Base-by-base conservation (phyloP, 2,888 invertebrate species). In the Ochropacha duplaris region DNA sequence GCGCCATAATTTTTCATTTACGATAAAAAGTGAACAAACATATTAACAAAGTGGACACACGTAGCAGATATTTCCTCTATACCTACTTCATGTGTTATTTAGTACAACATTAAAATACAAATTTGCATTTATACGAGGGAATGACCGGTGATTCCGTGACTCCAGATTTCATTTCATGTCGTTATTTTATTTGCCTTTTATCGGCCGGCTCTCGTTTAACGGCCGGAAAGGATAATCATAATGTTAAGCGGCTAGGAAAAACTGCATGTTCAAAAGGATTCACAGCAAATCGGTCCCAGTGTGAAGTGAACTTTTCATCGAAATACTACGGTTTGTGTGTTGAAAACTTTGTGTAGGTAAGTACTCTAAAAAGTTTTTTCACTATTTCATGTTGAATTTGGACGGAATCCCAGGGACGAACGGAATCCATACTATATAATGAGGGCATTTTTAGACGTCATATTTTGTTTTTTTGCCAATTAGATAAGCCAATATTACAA, bases 161-260 rank as follows among this genome's bases (percentile, higher is more conserved):
- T 60, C 31, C 68, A 65, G 74, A 72, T 79, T 84, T 77, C 78
- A 81, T 83, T 79, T 69, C 69, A 70, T 44, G 44, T 71, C 69
- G 71, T 71, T 77, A 77, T 83, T 84, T 84, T 81, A 86, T 79
- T 75, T 73, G 69, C 61, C 73, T 82, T 86, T 86, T 84, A 84
- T 81, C 72, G 78, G 66, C 73, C 76, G 73, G 78, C 72, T 66
- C 72, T 66, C 64, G 81, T 78, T 78, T 78, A 86, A 86, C 76
- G 75, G 67, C 81, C 81, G 83, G 75, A 78, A 85, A 70, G 74
- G 65, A 68, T 72, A 65, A 69, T 72, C 72, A 72, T 86, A 81
- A 86, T 79, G 82, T 80, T 77, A 71, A 82, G 69, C 71, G 76
- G 68, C 59, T 69, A 68, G 75, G 79, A 85, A 83, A 78, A 79